Evolutionary conservation across 2,113 vertebrate species (phyloP).

Genomic region (Lepisosteus oculatus): DNA sequence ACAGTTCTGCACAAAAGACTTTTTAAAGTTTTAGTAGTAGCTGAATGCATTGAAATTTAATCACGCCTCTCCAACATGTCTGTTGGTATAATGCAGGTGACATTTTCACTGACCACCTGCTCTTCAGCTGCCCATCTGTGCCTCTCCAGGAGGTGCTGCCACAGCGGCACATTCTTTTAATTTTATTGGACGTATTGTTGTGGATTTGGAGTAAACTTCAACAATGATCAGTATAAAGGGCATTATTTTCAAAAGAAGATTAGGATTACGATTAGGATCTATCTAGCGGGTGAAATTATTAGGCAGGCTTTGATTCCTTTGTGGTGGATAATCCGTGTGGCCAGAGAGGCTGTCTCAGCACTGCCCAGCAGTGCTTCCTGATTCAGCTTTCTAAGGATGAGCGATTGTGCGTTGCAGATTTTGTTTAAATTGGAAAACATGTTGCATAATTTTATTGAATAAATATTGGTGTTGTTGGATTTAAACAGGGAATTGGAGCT

Average conservation of each 20-base stretch:
- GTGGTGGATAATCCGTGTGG: conserved; percentile 45
- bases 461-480: no score
- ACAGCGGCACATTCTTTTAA: no score
- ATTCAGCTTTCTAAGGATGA: no score
- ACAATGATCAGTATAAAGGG: conserved; percentile 54
- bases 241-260: conserved; percentile 58
- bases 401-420: no score
- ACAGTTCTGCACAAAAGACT: no score
- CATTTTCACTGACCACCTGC: neutral
- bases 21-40: no score
- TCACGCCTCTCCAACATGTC: no score
- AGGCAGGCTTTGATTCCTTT: conserved; percentile 48
- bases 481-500: no score
- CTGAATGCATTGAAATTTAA: no score
- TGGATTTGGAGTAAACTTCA: conserved; percentile 21
- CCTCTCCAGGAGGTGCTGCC: neutral
- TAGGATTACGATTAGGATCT: conserved; percentile 53
- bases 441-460: no score
- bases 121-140: neutral
- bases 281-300: conserved; percentile 48
- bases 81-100: neutral
- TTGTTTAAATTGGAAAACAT: no score
- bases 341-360: neutral
- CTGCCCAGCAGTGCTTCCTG: no score
- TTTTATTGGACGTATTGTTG: neutral